Base-by-base conservation (phyloP, 1,140 invertebrate genomes). In the Solen grandis region DNA sequence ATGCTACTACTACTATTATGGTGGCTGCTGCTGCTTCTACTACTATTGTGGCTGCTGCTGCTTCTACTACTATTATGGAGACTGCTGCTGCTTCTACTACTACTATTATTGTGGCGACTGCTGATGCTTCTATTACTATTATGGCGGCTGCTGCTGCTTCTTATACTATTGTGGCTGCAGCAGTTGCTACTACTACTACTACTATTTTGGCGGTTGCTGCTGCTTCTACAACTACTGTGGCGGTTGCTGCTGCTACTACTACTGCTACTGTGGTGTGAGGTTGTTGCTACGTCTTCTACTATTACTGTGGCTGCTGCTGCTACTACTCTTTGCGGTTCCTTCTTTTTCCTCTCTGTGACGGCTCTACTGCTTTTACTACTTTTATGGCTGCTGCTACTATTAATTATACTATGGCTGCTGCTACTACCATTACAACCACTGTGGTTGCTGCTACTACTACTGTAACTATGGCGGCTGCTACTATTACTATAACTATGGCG, bases 91-190 rank as follows among this genome's bases (percentile, higher is more conserved):
- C 16, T 70, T 14, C 29, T 70, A 57, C 35, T 70, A 68, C 31
- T 74, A 68, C 60, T 68, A 65, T n/a, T 74, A 29, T 33, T 74
- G 52, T 33, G 27, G 29, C 62, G n/a, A 50, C 41, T 69, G 19
- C 66, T 69, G 50, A 0, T 69, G 1, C 66, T 69, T 0, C 46
- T 69, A 52, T 41, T 69, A 69, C 66, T 69, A 52, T 41, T 46
- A 31, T 0, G 13, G 22, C 35, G 8, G 19, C 54, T 74, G n/a
- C 70, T 74, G 2, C 57, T 65, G 68, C 57, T 65, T 14, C 33
- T 62, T 22, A 22, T 62, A 36, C 57, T 74, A 68, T 33, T 65
- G 2, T 19, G 68, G 2, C 36, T 74, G 36, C 66, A 50, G 50
- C 72, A 10, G 19, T n/a, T 54, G 14, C 57, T 33, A 57, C 38